A percentile compares a stretch with the other conserved stretches of the same genome.
Evolutionary conservation across 2,797 vertebrate species (phyloP).

Genomic region (Gallinago stenura): DNA sequence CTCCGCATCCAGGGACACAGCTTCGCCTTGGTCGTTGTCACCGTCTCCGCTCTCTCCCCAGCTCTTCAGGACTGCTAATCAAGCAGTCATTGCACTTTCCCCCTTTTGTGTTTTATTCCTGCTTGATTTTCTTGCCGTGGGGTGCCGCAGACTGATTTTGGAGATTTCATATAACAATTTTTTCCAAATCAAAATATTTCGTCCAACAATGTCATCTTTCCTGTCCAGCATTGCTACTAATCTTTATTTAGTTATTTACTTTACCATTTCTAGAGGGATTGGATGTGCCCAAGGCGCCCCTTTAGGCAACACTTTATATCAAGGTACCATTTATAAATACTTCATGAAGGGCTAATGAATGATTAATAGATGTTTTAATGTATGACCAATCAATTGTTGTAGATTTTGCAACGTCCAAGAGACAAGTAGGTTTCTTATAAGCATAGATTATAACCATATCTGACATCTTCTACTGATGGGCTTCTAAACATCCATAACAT

Average conservation of each 20-base stretch:
- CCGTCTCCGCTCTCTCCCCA: neutral
- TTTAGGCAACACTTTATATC: constrained; percentile 69
- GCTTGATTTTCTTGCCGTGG: neutral
- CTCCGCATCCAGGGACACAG: neutral
- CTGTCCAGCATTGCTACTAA: constrained; percentile 13
- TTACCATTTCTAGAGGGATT: constrained; percentile 42
- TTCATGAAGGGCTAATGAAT: constrained; percentile 71
- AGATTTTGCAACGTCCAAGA: constrained; percentile 29
- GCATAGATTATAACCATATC: constrained; percentile 59
- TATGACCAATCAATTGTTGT: constrained; percentile 63
- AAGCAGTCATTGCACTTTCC: neutral
- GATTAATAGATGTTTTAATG: constrained; percentile 73
- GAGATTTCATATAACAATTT: neutral
- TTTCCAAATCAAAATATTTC: constrained; percentile 25
- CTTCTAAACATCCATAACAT: constrained; percentile 65
- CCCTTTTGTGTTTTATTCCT: neutral
- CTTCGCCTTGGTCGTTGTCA: neutral
- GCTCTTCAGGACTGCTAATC: neutral
- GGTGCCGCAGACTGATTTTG: neutral
- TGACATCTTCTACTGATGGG: constrained; percentile 65
- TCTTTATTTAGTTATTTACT: constrained; percentile 60
- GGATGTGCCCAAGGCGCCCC: constrained; percentile 45
- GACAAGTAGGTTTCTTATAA: constrained; percentile 63
- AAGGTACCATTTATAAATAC: constrained; percentile 72
- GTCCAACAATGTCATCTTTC: constrained; percentile 20